Evolutionary conservation across 2,113 vertebrate species (phyloP).

Genomic region (Caretta caretta): DNA sequence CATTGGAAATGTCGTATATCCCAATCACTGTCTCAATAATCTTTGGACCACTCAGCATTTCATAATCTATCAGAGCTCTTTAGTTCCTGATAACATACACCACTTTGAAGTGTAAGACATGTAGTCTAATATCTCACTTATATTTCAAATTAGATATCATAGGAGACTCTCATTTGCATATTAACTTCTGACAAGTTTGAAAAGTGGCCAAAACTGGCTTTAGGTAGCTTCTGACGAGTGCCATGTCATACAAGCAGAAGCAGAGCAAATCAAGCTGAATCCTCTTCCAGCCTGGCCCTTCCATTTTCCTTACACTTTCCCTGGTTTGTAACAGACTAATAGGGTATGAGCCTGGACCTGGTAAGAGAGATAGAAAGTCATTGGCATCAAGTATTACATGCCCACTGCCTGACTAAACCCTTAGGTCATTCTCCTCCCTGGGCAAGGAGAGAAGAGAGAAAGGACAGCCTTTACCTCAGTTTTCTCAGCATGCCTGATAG

Average conservation of each 20-base stretch:
- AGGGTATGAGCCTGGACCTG: background rate
- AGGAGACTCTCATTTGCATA: background rate
- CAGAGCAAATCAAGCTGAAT: background rate
- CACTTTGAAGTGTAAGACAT: background rate
- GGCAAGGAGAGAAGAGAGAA: background rate
- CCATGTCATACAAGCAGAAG: background rate
- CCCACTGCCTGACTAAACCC: background rate
- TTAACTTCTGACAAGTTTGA: background rate
- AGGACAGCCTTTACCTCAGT: background rate
- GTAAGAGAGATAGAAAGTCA: background rate
- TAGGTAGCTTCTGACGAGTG: background rate
- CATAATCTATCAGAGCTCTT: background rate
- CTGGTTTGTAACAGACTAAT: background rate
- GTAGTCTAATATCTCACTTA: background rate
- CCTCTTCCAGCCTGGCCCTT: background rate
- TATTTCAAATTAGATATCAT: background rate
- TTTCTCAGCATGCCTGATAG: background rate
- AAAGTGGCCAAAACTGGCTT: background rate
- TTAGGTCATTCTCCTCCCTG: background rate
- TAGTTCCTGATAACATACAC: background rate
- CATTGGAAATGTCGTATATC: background rate
- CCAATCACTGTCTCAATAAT: background rate
- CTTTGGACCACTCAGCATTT: background rate
- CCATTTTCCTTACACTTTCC: background rate
- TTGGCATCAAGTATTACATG: background rate